Evolutionary conservation across 2,797 vertebrate species (phyloP), one percentile per base, ranked within the genome.

Genomic region (Potorous gilbertii): DNA sequence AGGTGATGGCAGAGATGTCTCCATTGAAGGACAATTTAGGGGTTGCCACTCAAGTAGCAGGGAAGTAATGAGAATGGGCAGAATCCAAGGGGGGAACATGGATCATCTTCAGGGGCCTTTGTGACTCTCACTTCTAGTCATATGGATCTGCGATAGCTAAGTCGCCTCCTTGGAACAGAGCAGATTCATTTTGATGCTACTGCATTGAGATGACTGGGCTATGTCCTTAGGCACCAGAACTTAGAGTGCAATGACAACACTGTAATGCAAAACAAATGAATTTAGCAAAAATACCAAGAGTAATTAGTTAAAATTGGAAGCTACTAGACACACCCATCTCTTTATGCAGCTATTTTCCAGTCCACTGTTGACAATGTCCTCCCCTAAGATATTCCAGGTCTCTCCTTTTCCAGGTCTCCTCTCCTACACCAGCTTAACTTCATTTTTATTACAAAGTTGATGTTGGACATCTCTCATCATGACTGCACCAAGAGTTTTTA

Each of bases 1-100:
- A 95, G 94, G 91, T 56, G 27, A 89, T 27, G 62, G 56, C 16
- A 94, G 94, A 50, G 56, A 90, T 95, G 56, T 96, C 96, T 96
- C 87, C 40, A 0, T 27, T 74, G 55, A 94, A 94, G 91, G 0
- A 0, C 12, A 1, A 56, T 90, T 55, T 91, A 97, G 57, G 95
- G 92, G 24, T 87, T 21, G 4, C 74, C 74, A 46, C 74, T 87
- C 21, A 50, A n/a, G 27, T 27, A 31, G 91, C 28, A 2, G 90
- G 90, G 54, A 95, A 96, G 94, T 95, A 92, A 56, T 91, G 92
- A 96, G 90, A 40, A 29, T 3, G 27, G 56, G 94, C 34, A 74
- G n/a, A 74, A 87, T 87, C 21, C 10, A 46, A 46, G 40, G 21
- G 40, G 40, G 46, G 40, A 46, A 46, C 46, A 3, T 50, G 50